These are phyloP conservation scores for Caradrina clavipalpis DNA, from an alignment of 2,888 invertebrate genomes.

Conservation along the genomic window DNA sequence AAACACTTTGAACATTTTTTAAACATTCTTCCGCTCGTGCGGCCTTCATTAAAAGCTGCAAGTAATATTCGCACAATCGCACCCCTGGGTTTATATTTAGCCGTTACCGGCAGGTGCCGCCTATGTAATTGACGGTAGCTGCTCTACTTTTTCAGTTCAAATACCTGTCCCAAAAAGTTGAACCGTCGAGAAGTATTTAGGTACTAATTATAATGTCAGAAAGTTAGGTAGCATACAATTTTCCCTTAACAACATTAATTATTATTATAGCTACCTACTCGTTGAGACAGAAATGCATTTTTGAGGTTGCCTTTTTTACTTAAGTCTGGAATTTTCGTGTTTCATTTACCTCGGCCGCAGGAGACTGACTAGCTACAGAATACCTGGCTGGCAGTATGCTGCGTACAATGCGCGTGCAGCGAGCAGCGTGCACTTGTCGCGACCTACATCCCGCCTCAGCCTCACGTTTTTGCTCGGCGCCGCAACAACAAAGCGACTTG, in stretches of 20 bases:
- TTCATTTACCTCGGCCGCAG: constrained; percentile 15
- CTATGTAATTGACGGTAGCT: background rate
- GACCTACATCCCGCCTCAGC: constrained; percentile 81
- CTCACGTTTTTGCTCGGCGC: constrained; percentile 83
- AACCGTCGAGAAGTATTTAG: background rate
- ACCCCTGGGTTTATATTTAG: constrained; percentile 3
- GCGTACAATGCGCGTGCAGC: constrained; percentile 61
- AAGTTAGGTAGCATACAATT: background rate
- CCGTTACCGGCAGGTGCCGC: background rate
- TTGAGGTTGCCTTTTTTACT: background rate
- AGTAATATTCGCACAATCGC: constrained; percentile 8
- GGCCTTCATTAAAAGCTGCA: constrained; percentile 16
- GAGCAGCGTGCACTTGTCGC: constrained; percentile 83
- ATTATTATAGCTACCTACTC: too few relatives aligned
- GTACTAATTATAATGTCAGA: background rate
- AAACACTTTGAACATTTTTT: constrained; percentile 21
- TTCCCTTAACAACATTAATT: background rate
- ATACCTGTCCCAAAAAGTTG: background rate
- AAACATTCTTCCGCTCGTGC: constrained; percentile 27
- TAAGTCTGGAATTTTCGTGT: background rate
- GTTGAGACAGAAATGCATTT: background rate
- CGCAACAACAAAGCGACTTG: constrained; percentile 73
- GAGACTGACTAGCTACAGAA: constrained; percentile 23
- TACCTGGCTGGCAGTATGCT: constrained; percentile 25
- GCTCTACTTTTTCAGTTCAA: background rate